These are phyloP conservation scores for Panagrolaimus sp. DNA, from an alignment of 1,140 invertebrate genomes.

Conservation along the genomic window DNA sequence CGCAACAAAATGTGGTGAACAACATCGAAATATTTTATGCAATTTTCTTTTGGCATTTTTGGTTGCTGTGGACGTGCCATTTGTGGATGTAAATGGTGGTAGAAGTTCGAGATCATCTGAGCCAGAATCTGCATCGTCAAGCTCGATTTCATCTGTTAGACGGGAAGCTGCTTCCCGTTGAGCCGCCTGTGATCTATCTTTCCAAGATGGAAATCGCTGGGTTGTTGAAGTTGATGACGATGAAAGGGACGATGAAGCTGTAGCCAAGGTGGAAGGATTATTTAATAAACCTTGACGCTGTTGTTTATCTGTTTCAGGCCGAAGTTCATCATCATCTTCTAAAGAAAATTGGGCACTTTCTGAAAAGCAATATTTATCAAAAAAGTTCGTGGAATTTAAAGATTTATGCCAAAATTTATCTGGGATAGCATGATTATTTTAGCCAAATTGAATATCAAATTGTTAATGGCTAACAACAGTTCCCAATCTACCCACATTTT, in stretches of 20 bases:
- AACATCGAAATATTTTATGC: constrained; percentile 16
- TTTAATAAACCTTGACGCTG: neutral
- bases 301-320: neutral
- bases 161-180: constrained; percentile 8
- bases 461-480: too few species aligned
- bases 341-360: constrained; percentile 32
- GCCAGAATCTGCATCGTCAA: constrained; percentile 11
- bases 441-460: too few species aligned
- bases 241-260: neutral
- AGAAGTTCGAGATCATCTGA: constrained; percentile 23
- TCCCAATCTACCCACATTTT: too few species aligned
- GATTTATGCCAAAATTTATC: too few species aligned
- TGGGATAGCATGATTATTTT: too few species aligned
- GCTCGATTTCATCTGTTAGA: constrained; percentile 23
- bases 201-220: neutral
- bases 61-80: constrained; percentile 2
- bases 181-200: neutral
- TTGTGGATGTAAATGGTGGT: neutral
- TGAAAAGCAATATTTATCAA: constrained; percentile 22
- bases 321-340: constrained; percentile 24
- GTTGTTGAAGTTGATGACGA: too few species aligned
- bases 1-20: constrained; percentile 19
- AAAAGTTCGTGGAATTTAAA: too few species aligned
- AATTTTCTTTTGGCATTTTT: constrained; percentile 19
- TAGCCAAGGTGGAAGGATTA: neutral